Conservation (phyloP, 2,113 vertebrate species). For the Crotalus helleri region DNA sequence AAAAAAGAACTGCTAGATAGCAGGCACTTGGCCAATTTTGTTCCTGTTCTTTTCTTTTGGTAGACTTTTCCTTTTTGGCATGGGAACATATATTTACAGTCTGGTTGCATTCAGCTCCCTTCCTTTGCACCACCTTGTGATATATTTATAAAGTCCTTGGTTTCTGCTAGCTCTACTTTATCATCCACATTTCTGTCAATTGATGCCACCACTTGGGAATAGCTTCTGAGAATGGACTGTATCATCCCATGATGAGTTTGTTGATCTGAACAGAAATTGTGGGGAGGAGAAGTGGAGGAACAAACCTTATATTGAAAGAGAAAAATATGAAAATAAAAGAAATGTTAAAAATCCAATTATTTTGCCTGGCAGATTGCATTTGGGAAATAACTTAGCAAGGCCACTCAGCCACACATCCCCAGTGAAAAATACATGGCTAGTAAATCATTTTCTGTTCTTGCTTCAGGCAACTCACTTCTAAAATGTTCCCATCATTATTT, state of each 20-base stretch:
- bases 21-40: slow-evolving; percentile 53
- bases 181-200: slow-evolving; percentile 71
- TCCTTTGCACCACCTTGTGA: slow-evolving; percentile 51
- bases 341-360: slow-evolving; percentile 12
- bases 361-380: slow-evolving; percentile 63
- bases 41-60: slow-evolving; percentile 45
- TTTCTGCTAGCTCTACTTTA: slow-evolving; percentile 54
- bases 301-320: neutral
- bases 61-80: slow-evolving; percentile 59
- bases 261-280: neutral
- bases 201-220: slow-evolving; percentile 48
- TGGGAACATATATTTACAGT: slow-evolving; percentile 50
- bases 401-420: slow-evolving; percentile 60
- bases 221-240: slow-evolving; percentile 52
- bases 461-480: slow-evolving; percentile 57
- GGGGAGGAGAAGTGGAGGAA: neutral
- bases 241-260: slow-evolving; percentile 28
- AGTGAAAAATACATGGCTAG: slow-evolving; percentile 55
- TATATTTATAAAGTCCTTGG: slow-evolving; percentile 62
- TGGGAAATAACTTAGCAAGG: slow-evolving; percentile 62
- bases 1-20: slow-evolving; percentile 50
- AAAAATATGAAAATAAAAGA: neutral
- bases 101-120: slow-evolving; percentile 55
- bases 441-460: slow-evolving; percentile 45
- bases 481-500: slow-evolving; percentile 54